Conservation (phyloP, 2,888 invertebrate species). For the Corythucha ciliata region DNA sequence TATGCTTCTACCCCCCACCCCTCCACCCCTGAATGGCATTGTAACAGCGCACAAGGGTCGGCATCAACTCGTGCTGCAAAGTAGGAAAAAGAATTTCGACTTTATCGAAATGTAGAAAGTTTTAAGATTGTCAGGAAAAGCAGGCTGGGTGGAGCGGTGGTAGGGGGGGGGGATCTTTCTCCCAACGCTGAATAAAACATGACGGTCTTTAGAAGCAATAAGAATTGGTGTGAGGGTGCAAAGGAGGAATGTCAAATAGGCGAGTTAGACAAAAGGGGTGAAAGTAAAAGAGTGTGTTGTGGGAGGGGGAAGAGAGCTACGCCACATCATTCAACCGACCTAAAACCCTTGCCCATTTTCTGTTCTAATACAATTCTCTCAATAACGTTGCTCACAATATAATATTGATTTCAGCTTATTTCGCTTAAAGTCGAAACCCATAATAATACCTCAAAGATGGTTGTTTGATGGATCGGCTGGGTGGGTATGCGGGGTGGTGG, state of each 20-base stretch:
- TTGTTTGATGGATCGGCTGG: no score
- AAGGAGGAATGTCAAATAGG: slow-evolving; percentile 29
- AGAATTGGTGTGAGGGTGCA: slow-evolving; percentile 26
- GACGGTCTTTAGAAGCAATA: slow-evolving; percentile 32
- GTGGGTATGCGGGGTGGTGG: no score
- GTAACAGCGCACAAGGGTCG: no score
- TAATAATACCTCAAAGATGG: no score
- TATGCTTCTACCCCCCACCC: no score
- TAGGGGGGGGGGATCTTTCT: slow-evolving; percentile 16
- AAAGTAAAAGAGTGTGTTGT: slow-evolving; percentile 1
- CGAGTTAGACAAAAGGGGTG: slow-evolving; percentile 28
- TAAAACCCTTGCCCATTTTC: neutral
- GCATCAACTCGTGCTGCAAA: no score
- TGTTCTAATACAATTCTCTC: no score
- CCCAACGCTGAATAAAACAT: slow-evolving; percentile 29
- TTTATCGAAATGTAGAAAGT: slow-evolving; percentile 29
- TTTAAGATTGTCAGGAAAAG: slow-evolving; percentile 10
- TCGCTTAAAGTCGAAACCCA: no score
- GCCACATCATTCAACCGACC: slow-evolving; percentile 22
- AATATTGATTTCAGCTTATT: no score
- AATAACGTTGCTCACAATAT: no score
- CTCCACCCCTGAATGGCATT: no score
- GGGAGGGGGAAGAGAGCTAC: slow-evolving; percentile 4
- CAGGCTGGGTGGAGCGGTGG: neutral
- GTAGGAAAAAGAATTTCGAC: slow-evolving; percentile 8